phyloP scores from a whole-genome alignment of 2,113 vertebrate genomes.

The Cyrtonyx montezumae region DNA sequence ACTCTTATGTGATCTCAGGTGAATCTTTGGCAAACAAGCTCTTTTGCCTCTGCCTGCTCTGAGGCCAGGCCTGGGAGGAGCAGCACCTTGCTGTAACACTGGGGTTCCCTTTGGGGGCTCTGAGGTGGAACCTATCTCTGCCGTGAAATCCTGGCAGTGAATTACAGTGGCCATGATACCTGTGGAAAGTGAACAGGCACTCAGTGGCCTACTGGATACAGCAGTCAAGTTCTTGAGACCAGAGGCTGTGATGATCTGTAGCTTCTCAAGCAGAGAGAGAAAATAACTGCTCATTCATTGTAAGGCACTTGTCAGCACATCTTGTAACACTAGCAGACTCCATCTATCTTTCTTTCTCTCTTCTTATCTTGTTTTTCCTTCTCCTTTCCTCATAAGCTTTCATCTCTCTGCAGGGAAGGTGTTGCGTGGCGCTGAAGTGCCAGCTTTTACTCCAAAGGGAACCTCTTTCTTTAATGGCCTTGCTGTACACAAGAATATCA shows the following conservation, averaged over 20 bases:
- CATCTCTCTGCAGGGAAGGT: not conserved
- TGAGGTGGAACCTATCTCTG: not conserved
- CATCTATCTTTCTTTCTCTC: not conserved
- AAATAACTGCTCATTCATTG: not conserved
- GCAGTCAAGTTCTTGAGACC: not conserved
- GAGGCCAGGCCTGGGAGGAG: not conserved
- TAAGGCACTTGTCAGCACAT: not conserved
- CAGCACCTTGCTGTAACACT: rapidly evolving
- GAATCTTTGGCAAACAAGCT: not conserved
- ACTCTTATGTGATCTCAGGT: not conserved
- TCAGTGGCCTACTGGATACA: not conserved
- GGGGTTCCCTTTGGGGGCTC: not conserved
- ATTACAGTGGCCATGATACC: not conserved
- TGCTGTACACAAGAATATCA: not conserved
- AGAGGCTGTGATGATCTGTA: not conserved
- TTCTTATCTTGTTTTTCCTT: not conserved
- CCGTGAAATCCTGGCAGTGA: not conserved
- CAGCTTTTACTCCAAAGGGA: not conserved
- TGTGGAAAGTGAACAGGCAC: not conserved
- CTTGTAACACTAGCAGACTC: not conserved
- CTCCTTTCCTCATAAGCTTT: not conserved
- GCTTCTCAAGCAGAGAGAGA: not conserved
- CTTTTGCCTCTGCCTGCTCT: not conserved
- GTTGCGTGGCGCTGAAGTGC: not conserved
- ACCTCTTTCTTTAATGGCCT: not conserved